A percentile compares a stretch with the other conserved stretches of the same genome.
Evolutionary conservation across 2,113 vertebrate species (phyloP).

Genomic region (Acrocephalus kingi): DNA sequence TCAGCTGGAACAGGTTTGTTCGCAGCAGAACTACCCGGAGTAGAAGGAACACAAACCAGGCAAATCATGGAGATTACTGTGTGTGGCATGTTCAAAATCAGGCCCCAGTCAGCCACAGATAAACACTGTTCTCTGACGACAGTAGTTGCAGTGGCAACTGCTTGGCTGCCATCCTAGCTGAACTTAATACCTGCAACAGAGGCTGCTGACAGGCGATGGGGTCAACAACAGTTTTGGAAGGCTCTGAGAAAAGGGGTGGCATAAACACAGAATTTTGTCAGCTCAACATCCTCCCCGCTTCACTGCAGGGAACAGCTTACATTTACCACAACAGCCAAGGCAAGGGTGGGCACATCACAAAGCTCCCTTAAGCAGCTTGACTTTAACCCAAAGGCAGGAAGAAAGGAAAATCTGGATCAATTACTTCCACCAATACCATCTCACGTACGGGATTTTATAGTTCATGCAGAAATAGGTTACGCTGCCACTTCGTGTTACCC

Average conservation of each 20-base stretch:
- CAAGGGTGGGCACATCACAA: neutral
- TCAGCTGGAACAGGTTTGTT: neutral
- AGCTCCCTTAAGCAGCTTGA: slow-evolving; percentile 22
- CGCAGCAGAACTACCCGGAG: neutral
- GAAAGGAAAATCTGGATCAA: slow-evolving; percentile 8
- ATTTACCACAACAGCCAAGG: neutral
- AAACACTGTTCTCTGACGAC: slow-evolving; percentile 43
- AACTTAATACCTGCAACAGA: slow-evolving; percentile 51
- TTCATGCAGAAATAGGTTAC: neutral
- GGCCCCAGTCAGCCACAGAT: slow-evolving; percentile 9
- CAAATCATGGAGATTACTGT: neutral
- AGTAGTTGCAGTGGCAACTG: slow-evolving; percentile 33
- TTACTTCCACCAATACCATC: neutral
- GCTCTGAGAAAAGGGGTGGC: neutral
- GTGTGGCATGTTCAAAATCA: neutral
- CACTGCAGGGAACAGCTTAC: neutral
- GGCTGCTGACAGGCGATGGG: neutral
- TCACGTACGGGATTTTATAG: neutral
- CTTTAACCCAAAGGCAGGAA: slow-evolving; percentile 4
- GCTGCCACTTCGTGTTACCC: slow-evolving; percentile 6
- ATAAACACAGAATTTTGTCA: neutral
- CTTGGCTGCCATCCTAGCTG: slow-evolving; percentile 55
- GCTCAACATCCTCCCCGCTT: neutral
- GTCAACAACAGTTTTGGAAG: neutral
- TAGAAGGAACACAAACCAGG: neutral